Percentiles rank a stretch among this genome's conserved stretches.
These are phyloP conservation scores for Coronaproctus castanopsis DNA, from an alignment of 2,888 invertebrate species.

Conservation along the genomic window DNA sequence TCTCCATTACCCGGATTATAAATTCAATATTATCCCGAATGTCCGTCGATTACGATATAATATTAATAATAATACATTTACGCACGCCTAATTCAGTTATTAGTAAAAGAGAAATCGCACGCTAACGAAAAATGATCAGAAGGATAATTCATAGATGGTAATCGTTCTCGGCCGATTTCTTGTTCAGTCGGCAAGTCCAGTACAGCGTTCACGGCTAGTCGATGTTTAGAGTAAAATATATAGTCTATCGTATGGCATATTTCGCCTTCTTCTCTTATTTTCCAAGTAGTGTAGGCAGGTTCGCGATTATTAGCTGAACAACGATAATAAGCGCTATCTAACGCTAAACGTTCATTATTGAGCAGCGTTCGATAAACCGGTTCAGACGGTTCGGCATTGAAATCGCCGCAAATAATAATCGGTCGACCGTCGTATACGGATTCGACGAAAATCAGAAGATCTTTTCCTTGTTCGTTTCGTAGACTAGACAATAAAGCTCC, in stretches of 20 bases:
- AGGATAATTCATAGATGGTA: conserved; percentile 47
- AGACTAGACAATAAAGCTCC: conserved; percentile 43
- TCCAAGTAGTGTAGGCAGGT: conserved; percentile 56
- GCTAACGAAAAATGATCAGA: conserved; percentile 58
- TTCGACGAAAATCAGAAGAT: conserved; percentile 36
- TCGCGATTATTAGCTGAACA: conserved; percentile 28
- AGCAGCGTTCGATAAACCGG: conserved; percentile 40
- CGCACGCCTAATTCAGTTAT: too few relatives aligned
- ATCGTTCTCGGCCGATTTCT: conserved; percentile 41
- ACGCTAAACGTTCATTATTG: conserved; percentile 23
- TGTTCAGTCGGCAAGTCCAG: conserved; percentile 40
- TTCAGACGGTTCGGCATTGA: conserved; percentile 53
- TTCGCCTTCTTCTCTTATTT: conserved; percentile 45
- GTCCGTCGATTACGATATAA: too few relatives aligned
- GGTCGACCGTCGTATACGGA: conserved; percentile 33
- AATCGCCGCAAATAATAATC: conserved; percentile 47
- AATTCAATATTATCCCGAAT: too few relatives aligned
- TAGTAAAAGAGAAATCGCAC: conserved; percentile 35
- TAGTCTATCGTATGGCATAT: conserved; percentile 55
- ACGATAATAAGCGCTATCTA: conserved; percentile 22
- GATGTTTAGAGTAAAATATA: conserved; percentile 39
- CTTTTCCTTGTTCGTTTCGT: conserved; percentile 46
- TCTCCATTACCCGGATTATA: too few relatives aligned
- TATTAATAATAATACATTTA: too few relatives aligned
- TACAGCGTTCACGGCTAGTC: conserved; percentile 34